phyloP scores from a whole-genome alignment of 2,797 vertebrate genomes.

The Otus scops region DNA sequence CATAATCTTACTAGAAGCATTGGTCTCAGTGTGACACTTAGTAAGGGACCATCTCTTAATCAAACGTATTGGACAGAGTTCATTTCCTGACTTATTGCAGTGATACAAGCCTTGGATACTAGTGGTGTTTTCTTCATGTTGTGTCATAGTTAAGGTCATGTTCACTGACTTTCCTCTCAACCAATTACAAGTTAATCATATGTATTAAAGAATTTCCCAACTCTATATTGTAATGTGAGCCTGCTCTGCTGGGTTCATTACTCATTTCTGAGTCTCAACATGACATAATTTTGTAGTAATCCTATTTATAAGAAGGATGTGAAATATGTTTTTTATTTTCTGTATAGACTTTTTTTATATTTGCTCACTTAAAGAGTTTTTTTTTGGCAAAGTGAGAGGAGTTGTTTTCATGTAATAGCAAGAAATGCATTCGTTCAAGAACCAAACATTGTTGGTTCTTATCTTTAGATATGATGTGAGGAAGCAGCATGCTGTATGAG shows the following conservation, averaged over 20 bases:
- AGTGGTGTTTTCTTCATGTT: not conserved
- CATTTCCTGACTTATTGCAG: not conserved
- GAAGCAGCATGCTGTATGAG: not conserved
- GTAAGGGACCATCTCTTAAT: not conserved
- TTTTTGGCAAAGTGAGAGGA: not conserved
- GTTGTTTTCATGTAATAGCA: not conserved
- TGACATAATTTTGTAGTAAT: not conserved
- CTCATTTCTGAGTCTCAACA: not conserved
- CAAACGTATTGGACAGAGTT: not conserved
- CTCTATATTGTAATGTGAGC: not conserved
- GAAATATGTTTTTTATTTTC: not conserved
- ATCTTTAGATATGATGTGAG: not conserved
- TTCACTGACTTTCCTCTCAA: not conserved
- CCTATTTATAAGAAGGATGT: not conserved
- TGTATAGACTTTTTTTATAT: not conserved
- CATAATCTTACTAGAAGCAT: not conserved
- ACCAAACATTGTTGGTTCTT: rapidly evolving
- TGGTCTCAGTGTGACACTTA: not conserved
- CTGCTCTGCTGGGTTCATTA: not conserved
- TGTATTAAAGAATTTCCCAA: not conserved
- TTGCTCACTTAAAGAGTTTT: not conserved
- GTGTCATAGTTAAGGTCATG: not conserved
- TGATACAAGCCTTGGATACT: not conserved
- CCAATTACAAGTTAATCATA: not conserved
- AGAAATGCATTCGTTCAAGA: not conserved